These are phyloP conservation scores for Pollenia angustigena DNA, from an alignment of 2,888 invertebrate species.

Conservation along the genomic window DNA sequence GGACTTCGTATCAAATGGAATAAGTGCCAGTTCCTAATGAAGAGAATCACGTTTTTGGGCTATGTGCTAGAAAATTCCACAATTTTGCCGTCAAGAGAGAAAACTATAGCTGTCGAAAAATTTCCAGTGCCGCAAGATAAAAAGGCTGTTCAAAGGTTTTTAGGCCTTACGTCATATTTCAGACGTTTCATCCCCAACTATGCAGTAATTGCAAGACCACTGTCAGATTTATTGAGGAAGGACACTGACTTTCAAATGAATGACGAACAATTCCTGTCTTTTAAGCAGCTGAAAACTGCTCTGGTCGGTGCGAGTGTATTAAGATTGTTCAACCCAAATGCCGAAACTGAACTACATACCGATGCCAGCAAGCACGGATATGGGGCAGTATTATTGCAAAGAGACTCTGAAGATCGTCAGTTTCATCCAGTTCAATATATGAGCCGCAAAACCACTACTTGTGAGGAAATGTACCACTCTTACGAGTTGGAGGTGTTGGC, in stretches of 20 bases:
- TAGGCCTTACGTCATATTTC: conserved; percentile 14
- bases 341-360: conserved; percentile 62
- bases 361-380: conserved; percentile 68
- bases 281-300: neutral
- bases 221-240: conserved; percentile 1
- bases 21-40: conserved; percentile 8
- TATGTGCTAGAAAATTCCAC: neutral
- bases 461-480: conserved; percentile 58
- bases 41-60: neutral
- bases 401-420: conserved; percentile 55
- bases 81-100: neutral
- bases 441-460: conserved; percentile 61
- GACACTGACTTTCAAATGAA: neutral
- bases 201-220: neutral
- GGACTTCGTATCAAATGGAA: neutral
- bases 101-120: neutral
- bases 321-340: neutral
- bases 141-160: conserved; percentile 8
- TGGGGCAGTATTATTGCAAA: conserved; percentile 67
- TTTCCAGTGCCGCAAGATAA: neutral
- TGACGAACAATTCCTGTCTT: neutral
- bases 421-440: conserved; percentile 68
- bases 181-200: neutral
- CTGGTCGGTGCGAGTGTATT: neutral
- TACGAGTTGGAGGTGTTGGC: conserved; percentile 76